phyloP scores from a whole-genome alignment of 2,113 vertebrate species.

The Ciconia stormi region DNA sequence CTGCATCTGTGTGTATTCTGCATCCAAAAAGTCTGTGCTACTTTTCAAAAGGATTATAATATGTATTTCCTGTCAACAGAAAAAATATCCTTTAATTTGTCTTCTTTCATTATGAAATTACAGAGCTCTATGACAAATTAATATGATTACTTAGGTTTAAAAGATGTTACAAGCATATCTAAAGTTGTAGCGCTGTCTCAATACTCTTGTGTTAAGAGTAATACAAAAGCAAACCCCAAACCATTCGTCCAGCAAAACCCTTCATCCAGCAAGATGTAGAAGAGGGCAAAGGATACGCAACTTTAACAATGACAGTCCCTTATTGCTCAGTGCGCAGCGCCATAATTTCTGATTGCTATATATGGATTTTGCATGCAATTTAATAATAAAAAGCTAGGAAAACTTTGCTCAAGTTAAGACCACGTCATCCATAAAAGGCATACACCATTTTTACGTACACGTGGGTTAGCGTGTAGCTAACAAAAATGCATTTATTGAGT shows the following conservation, averaged over 20 bases:
- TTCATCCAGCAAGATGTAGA: not conserved
- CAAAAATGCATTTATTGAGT: not conserved
- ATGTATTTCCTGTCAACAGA: not conserved
- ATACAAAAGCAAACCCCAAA: not conserved
- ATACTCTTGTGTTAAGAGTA: not conserved
- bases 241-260: not conserved
- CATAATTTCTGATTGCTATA: not conserved
- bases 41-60: not conserved
- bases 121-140: not conserved
- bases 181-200: not conserved
- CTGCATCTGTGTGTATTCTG: not conserved
- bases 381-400: not conserved
- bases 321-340: not conserved
- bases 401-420: not conserved
- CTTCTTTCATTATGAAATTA: not conserved
- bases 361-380: not conserved
- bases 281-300: not conserved
- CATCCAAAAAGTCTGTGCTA: not conserved
- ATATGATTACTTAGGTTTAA: not conserved
- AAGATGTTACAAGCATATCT: not conserved
- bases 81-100: not conserved
- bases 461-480: not conserved
- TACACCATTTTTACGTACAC: not conserved
- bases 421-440: not conserved
- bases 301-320: not conserved